Percentiles rank a stretch among this genome's conserved stretches.
Conservation (phyloP, 2,888 invertebrate genomes). For the Melangyna quadrimaculata region DNA sequence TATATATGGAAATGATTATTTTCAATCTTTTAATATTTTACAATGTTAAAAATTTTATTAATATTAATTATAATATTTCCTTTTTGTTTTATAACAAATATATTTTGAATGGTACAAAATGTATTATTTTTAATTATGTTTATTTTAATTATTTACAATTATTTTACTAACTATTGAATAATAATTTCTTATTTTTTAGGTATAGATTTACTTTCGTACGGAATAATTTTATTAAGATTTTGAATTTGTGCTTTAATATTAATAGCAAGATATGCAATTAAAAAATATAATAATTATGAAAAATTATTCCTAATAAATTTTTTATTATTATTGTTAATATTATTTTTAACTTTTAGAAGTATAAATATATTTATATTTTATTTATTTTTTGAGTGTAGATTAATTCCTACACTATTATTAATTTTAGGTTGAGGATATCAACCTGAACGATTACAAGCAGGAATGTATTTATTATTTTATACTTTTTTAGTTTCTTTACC, state of each 20-base stretch:
- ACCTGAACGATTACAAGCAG: constrained; percentile 86
- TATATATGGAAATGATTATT: constrained; percentile 85
- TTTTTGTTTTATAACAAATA: constrained; percentile 82
- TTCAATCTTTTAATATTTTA: constrained; percentile 83
- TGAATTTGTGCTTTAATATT: constrained; percentile 85
- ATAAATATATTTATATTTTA: constrained; percentile 86
- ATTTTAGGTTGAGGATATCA: constrained; percentile 87
- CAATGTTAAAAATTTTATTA: constrained; percentile 84
- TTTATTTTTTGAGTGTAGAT: constrained; percentile 86
- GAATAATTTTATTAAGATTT: constrained; percentile 83
- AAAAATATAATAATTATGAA: constrained; percentile 81
- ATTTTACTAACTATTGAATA: constrained; percentile 80
- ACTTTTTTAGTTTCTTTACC: constrained; percentile 85
- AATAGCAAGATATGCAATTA: constrained; percentile 82
- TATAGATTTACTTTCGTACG: constrained; percentile 83
- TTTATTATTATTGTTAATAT: constrained; percentile 82
- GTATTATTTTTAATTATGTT: constrained; percentile 82
- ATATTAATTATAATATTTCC: constrained; percentile 82
- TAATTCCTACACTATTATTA: constrained; percentile 86
- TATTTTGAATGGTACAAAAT: constrained; percentile 83
- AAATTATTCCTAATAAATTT: constrained; percentile 83
- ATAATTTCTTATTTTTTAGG: constrained; percentile 78
- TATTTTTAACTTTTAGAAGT: constrained; percentile 83
- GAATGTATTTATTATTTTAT: constrained; percentile 87
- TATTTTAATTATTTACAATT: constrained; percentile 81